Percentiles rank a stretch among this genome's conserved stretches.
Evolutionary conservation across 2,113 vertebrate species (phyloP).

Genomic region (Gavialis gangeticus): DNA sequence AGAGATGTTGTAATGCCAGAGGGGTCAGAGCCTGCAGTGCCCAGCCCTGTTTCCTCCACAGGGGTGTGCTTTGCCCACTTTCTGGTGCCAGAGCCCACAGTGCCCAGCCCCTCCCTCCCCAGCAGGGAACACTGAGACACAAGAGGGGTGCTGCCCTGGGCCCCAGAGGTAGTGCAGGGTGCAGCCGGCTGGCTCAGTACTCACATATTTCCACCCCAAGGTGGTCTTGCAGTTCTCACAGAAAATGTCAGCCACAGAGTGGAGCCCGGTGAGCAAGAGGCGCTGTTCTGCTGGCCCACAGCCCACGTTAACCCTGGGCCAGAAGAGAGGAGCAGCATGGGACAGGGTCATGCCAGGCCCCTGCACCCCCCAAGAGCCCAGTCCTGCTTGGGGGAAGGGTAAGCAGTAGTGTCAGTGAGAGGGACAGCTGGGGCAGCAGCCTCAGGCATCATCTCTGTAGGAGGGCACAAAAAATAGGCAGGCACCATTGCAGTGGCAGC

Average conservation of each 20-base stretch:
- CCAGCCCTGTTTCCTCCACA: neutral
- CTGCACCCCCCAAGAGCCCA: neutral
- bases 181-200: neutral
- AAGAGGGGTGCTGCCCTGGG: neutral
- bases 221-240: slow-evolving; percentile 86
- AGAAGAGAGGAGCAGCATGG: neutral
- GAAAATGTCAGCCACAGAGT: slow-evolving; percentile 85
- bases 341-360: neutral
- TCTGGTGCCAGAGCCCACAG: neutral
- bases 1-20: neutral
- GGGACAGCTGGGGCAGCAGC: too few relatives aligned
- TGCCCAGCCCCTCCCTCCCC: neutral
- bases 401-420: too few relatives aligned
- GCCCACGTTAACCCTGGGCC: slow-evolving; percentile 82
- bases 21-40: neutral
- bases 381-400: too few relatives aligned
- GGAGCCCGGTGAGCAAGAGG: slow-evolving; percentile 82
- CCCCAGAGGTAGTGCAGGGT: neutral
- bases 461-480: too few relatives aligned
- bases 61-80: fast-evolving
- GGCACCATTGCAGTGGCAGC: too few relatives aligned
- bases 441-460: neutral
- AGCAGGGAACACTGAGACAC: neutral
- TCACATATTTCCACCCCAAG: slow-evolving; percentile 85
- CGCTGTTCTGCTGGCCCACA: slow-evolving; percentile 83